Conservation (phyloP, 1,140 invertebrate species). For the Drosophila kohkoa region DNA sequence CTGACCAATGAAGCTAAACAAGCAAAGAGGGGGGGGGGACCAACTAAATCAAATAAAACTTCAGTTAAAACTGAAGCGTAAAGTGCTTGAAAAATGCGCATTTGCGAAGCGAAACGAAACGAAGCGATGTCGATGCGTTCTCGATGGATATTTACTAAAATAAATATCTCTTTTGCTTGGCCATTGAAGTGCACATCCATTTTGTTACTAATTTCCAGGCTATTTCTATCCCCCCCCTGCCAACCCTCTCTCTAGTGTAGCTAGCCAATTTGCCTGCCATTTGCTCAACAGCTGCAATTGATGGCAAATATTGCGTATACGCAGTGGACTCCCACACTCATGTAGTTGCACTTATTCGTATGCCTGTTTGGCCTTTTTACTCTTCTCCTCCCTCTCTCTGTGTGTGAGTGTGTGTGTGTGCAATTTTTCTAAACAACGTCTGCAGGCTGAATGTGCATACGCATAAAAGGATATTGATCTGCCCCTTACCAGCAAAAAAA, state of each 20-base stretch:
- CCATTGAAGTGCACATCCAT: slow-evolving; percentile 34
- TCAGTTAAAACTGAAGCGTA: slow-evolving; percentile 65
- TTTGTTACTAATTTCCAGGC: slow-evolving; percentile 72
- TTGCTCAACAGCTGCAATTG: slow-evolving; percentile 77
- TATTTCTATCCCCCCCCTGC: slow-evolving; percentile 41
- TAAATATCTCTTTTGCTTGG: slow-evolving; percentile 70
- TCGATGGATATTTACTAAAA: slow-evolving; percentile 69
- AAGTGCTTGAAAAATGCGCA: slow-evolving; percentile 51
- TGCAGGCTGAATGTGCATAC: slow-evolving; percentile 68
- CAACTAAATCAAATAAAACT: slow-evolving; percentile 75
- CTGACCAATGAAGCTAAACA: slow-evolving; percentile 58
- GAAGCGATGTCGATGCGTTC: slow-evolving; percentile 16
- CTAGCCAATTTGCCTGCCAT: slow-evolving; percentile 37
- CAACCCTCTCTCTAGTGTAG: background rate
- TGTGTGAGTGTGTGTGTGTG: slow-evolving; percentile 35
- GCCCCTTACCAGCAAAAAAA: slow-evolving; percentile 59
- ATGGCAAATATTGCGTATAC: slow-evolving; percentile 81
- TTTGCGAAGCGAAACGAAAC: background rate
- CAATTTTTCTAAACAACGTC: slow-evolving; percentile 76
- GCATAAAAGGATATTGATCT: slow-evolving; percentile 83
- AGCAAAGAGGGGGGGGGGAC: slow-evolving; percentile 22
- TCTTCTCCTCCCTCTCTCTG: background rate
- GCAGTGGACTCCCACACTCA: slow-evolving; percentile 40
- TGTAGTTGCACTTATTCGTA: slow-evolving; percentile 32
- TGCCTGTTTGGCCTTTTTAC: slow-evolving; percentile 61